These are phyloP conservation scores for Anniella stebbinsi DNA, from an alignment of 2,797 vertebrate species.

Conservation along the genomic window DNA sequence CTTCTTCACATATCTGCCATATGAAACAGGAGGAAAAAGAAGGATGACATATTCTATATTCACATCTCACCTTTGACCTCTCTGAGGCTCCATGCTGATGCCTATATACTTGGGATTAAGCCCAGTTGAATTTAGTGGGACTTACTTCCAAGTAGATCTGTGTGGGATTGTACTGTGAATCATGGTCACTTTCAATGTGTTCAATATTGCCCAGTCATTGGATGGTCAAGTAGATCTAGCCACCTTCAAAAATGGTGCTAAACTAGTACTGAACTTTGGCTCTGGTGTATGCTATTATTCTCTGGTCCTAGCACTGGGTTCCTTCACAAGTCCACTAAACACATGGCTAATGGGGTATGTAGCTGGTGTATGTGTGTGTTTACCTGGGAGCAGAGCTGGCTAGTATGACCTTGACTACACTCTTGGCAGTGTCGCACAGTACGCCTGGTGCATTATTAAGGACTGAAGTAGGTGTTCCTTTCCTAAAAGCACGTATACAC, in stretches of 20 bases:
- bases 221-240: not conserved
- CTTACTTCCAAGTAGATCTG: not conserved
- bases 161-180: not conserved
- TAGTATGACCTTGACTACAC: not conserved
- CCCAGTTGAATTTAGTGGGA: not conserved
- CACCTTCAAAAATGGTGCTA: not conserved
- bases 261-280: not conserved
- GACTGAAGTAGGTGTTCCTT: too few species aligned
- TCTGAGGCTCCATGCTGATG: not conserved
- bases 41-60: not conserved
- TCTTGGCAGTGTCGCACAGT: too few species aligned
- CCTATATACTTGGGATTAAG: not conserved
- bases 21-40: not conserved
- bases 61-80: not conserved
- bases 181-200: not conserved
- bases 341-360: not conserved
- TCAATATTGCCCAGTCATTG: not conserved
- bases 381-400: not conserved
- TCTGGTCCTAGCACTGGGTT: not conserved
- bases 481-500: too few species aligned
- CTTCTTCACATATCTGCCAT: not conserved
- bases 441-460: too few species aligned
- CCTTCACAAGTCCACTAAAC: not conserved
- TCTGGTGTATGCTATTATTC: not conserved
- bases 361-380: not conserved